Evolutionary conservation across 2,797 vertebrate genomes (phyloP), one percentile per base, ranked within the genome.

Genomic region (Anguilla marmorata): DNA sequence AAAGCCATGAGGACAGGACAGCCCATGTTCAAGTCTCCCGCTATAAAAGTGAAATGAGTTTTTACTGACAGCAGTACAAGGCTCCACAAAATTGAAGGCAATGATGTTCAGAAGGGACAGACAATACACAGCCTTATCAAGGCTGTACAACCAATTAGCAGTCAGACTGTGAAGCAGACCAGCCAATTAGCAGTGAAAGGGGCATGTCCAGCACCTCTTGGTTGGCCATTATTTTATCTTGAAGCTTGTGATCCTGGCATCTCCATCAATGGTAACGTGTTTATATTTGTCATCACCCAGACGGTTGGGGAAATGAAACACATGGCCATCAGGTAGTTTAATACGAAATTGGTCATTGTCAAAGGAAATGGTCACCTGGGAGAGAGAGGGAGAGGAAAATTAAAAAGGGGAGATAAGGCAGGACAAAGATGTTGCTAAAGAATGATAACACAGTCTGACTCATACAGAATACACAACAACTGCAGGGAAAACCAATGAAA

Each of bases 271-370:
- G 0, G 92, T 48, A 0, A 97, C 92, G 91, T 91, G 92, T 4
- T 92, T 91, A 93, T 96, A 97, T 86, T 93, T 93, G 86, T 94
- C 90, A 1, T 96, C 96, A 0, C 95, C 95, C 9, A 95, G 92
- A 0, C 95, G 95, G 91, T 97, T 97, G 56, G 96, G 94, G 90
- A 96, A 97, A 89, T 89, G 89, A 12, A 95, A 41, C 93, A 93
- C 95, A 89, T 60, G 88, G 72, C 94, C 96, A 0, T 95, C 94
- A 0, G 95, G 93, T 3, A 97, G 94, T 86, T 91, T 96, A 92
- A 97, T 93, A 88, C 93, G 94, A 83, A 97, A 97, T 27, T 92
- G 86, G 2, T 95, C 94, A 0, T 56, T 90, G 94, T 91, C 95
- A 90, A 95, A 95, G 92, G 60, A 95, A 89, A 97, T 86, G 92